Evolutionary conservation across 1,140 invertebrate species (phyloP).

Genomic region (Caenorhabditis tropicalis): DNA sequence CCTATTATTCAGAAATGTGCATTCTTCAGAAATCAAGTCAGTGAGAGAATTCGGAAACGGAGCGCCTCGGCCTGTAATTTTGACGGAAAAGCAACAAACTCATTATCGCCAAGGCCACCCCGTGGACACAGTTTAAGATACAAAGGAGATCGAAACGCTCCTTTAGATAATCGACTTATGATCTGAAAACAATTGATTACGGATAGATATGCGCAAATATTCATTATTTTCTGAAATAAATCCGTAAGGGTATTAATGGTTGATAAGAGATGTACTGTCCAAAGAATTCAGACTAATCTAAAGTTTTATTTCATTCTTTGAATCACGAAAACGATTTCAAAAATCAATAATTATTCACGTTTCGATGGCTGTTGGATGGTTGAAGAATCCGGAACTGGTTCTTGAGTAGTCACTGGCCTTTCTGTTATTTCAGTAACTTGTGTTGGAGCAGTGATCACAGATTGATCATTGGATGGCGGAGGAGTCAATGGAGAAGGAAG

Average conservation of each 20-base stretch:
- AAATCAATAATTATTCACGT: no score
- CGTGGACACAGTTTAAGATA: constrained; percentile 40
- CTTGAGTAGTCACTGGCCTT: no score
- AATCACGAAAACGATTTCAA: no score
- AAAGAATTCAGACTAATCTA: no score
- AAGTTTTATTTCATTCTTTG: no score
- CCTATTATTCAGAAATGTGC: constrained; percentile 18
- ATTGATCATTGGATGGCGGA: neutral
- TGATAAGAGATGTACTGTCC: no score
- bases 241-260: no score
- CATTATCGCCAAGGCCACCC: constrained; percentile 3
- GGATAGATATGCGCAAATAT: no score
- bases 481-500: constrained; percentile 4
- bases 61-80: constrained; percentile 35
- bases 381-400: no score
- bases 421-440: no score
- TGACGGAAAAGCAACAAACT: constrained; percentile 14
- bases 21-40: constrained; percentile 29
- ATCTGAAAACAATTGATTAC: neutral
- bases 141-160: neutral
- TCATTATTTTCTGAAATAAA: no score
- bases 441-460: neutral
- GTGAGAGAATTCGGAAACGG: constrained; percentile 31
- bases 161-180: neutral
- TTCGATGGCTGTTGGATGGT: no score